Evolutionary conservation across 1,140 invertebrate species (phyloP).

Genomic region (Aphelenchoides fujianensis): DNA sequence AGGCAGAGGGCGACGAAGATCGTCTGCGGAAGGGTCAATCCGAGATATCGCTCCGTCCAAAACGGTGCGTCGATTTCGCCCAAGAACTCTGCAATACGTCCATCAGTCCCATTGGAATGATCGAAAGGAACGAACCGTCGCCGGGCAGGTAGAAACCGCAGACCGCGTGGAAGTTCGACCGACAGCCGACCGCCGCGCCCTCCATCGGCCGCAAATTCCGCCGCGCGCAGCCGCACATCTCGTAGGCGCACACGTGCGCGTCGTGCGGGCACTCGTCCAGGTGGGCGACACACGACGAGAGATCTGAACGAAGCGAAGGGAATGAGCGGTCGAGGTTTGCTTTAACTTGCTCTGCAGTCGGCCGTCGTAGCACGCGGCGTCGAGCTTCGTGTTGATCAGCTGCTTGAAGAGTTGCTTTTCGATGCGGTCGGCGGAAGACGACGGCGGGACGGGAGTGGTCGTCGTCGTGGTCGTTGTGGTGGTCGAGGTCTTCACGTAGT

Average conservation of each 20-base stretch:
- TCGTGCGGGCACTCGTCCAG: not conserved
- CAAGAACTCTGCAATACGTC: too few relatives aligned
- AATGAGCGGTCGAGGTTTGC: too few relatives aligned
- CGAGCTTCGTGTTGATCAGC: not conserved
- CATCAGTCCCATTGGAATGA: too few relatives aligned
- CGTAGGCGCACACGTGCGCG: not conserved
- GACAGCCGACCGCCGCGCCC: not conserved
- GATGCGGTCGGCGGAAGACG: not conserved
- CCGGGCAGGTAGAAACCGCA: not conserved
- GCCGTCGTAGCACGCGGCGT: not conserved
- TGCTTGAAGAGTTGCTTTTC: constrained; percentile 2
- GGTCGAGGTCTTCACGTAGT: not conserved
- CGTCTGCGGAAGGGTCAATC: not conserved
- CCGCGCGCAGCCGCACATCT: not conserved
- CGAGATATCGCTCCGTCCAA: not conserved
- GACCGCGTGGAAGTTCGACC: not conserved
- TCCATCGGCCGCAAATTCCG: not conserved
- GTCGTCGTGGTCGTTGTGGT: not conserved
- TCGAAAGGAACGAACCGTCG: too few relatives aligned
- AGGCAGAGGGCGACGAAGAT: not conserved
- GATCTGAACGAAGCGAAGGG: not conserved
- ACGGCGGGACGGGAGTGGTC: not conserved
- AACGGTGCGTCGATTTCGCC: too few relatives aligned
- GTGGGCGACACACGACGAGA: not conserved
- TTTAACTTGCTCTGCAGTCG: not conserved